Base-by-base conservation (phyloP, 2,888 invertebrate genomes). In the Andrena chrysosceles region DNA sequence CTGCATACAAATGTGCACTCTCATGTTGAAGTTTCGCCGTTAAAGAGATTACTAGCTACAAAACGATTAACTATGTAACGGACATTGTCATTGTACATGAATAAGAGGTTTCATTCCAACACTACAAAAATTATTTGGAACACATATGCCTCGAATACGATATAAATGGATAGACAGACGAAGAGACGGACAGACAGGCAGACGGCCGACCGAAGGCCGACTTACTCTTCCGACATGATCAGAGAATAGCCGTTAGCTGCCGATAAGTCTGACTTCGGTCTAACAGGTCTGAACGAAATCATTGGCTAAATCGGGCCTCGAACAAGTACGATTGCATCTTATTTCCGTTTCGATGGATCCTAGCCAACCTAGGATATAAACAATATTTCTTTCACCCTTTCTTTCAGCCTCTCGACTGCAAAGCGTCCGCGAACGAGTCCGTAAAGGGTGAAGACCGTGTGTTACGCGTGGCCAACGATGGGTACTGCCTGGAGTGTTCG, bases 1-100 rank as follows among this genome's bases (percentile, higher is more conserved):
- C 80, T 85, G 68, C 67, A 68, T 85, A 81, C 86, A 89, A 86
- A 84, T 84, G 91, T 92, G 91, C 92, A 92, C 92, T 92, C 92
- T 92, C 90, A 91, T 87, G 91, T 91, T 91, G 78, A 90, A 89
- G 89, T 90, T 89, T 88, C 91, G 86, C 90, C 85, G 84, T 87
- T 71, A 64, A 77, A 72, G 83, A 88, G 81, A 78, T 86, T 86
- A 87, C 87, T 85, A 89, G 85, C 87, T 89, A 90, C 84, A 90
- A 91, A 90, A 89, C 81, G 83, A 89, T 90, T 87, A 91, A 85
- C 87, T 88, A 89, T 80, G 83, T 86, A 89, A 90, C 83, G 85
- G 86, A 86, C 79, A 56, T 83, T 78, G 80, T 83, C 74, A 87
- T 90, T 85, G 84, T 90, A 91, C 90, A 91, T 85, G 81, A 76